phyloP scores from a whole-genome alignment of 2,888 invertebrate genomes.

The Acleris emargana region DNA sequence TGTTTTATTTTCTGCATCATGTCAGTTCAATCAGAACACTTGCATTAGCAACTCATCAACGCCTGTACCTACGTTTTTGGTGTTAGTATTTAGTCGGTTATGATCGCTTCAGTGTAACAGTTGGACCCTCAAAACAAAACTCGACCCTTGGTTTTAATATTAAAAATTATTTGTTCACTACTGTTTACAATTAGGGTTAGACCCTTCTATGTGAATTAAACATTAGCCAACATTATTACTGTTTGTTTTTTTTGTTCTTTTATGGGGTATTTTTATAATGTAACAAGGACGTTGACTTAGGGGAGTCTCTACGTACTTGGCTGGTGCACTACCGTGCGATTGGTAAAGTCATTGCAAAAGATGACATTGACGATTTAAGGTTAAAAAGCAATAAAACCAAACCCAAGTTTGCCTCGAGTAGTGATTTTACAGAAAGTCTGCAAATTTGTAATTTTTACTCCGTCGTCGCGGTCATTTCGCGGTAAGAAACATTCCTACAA shows the following conservation, averaged over 20 bases:
- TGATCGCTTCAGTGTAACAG: constrained; percentile 17
- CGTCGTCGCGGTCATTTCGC: no score
- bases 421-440: no score
- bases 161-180: constrained; percentile 60
- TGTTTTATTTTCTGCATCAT: no score
- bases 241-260: constrained; percentile 42
- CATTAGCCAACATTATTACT: constrained; percentile 52
- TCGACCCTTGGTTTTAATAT: constrained; percentile 49
- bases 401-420: no score
- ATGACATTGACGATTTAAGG: no score
- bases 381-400: no score
- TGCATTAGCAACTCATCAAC: no score
- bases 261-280: background rate
- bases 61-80: background rate
- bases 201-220: constrained; percentile 49
- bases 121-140: constrained; percentile 40
- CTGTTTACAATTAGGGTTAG: constrained; percentile 68
- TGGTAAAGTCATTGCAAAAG: no score
- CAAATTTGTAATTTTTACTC: no score
- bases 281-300: background rate
- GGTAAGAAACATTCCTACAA: no score
- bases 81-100: background rate
- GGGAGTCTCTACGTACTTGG: background rate
- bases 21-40: no score
- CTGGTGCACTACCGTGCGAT: no score